Base-by-base conservation (phyloP, 1,140 invertebrate genomes). In the Colletes latitarsis region DNA sequence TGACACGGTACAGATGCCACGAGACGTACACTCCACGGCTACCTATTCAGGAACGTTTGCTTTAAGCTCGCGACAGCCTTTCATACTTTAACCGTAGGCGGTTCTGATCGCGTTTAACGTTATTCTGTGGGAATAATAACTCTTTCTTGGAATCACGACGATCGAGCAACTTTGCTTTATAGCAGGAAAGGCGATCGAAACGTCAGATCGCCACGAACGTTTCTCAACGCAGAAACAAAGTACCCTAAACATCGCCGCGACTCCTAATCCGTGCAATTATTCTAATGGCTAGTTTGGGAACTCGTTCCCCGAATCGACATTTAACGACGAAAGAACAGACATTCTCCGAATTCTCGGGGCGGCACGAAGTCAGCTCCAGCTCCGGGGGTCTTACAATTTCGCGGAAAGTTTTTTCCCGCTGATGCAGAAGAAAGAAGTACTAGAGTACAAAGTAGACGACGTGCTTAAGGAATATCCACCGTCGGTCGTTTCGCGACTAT, bases 401-500 rank as follows among this genome's bases (percentile, higher is more conserved):
- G 60, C 19, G n/a, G 14, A 63, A 66, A 66, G 15, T 49, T 78
- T 70, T 73, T 46, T 53, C 69, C 15, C 60, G 70, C 58, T 46
- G 69, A 78, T 69, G 63, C 77, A 72, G 41, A 58, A 19, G 52
- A 64, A 73, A 63, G 69, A 78, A 55, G 49, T 4, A 46, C 4
- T 10, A 17, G 49, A 39, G 75, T 21, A 72, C 49, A 72, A 72
- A 73, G 71, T 78, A 78, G 77, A 78, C 68, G 69, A 73, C 70
- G 77, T 57, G 60, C 77, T 79, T 79, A 79, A 79, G 70, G 69
- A 73, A 73, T 79, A 79, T 79, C 69, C 60, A 49, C 30, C 60
- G 77, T 39, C 69, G 77, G 77, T 78, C 68, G 77, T 72, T 63
- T 46, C 69, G 8, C 39, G 12, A 52, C 57, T 73, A 43, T 79